phyloP scores from a whole-genome alignment of 2,113 vertebrate species.

The Etia nguti region DNA sequence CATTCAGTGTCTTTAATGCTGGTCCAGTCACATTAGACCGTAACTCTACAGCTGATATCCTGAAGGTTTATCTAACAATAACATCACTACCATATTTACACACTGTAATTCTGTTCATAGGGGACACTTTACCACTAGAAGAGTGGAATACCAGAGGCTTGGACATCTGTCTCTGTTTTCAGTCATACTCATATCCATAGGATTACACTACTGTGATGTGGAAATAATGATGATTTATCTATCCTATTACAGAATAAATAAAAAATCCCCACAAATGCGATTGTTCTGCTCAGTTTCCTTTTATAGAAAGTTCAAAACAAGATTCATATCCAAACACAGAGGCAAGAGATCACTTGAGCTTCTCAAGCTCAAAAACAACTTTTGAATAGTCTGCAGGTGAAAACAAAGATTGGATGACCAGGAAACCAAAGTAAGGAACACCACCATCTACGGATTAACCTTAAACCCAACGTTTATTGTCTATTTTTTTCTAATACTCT shows the following conservation, averaged over 20 bases:
- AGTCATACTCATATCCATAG: neutral
- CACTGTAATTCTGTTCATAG: neutral
- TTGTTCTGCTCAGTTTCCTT: neutral
- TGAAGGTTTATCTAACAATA: neutral
- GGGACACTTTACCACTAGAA: neutral
- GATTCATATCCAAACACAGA: neutral
- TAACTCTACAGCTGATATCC: neutral
- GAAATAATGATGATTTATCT: neutral
- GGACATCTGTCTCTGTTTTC: slow-evolving; percentile 5
- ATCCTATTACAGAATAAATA: neutral
- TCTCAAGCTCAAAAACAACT: neutral
- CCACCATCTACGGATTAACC: neutral
- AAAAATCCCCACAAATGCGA: neutral
- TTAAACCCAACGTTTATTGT: neutral
- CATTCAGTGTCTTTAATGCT: neutral
- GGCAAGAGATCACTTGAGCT: neutral
- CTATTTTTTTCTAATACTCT: neutral
- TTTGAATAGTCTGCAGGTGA: neutral
- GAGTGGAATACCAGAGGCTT: slow-evolving; percentile 5
- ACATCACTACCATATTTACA: neutral
- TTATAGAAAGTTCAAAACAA: neutral
- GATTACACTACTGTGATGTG: neutral
- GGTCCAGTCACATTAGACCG: neutral
- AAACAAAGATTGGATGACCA: neutral
- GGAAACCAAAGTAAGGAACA: neutral